A percentile compares a stretch with the other conserved stretches of the same genome.
Conservation (phyloP, 2,797 vertebrate species). For the Malurus leucopterus region DNA sequence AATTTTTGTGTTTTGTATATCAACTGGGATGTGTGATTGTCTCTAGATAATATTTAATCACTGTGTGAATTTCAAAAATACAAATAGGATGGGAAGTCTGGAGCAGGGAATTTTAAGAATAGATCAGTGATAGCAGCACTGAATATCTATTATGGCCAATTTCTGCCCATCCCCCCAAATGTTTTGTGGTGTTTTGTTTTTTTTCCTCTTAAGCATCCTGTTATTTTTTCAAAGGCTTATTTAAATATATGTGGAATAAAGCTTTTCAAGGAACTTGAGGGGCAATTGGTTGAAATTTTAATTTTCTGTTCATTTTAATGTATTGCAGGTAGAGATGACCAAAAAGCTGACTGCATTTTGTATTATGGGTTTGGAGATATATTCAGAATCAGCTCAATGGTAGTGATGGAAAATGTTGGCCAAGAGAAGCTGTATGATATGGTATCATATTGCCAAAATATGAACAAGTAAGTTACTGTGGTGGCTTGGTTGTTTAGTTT, state of each 20-base stretch:
- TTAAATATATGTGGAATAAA: background rate
- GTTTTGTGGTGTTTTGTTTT: background rate
- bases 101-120: background rate
- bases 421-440: conserved; percentile 93
- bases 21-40: background rate
- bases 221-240: background rate
- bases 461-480: conserved; percentile 74
- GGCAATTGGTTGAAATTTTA: background rate
- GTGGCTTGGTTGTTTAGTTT: background rate
- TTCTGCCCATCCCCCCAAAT: rapidly evolving
- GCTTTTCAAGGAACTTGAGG: background rate
- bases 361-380: conserved; percentile 92
- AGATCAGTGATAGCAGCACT: background rate
- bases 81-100: background rate
- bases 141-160: background rate
- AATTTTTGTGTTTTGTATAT: background rate
- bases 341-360: conserved; percentile 88
- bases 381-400: conserved; percentile 94
- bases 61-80: background rate
- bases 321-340: conserved; percentile 84
- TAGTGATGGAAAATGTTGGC: conserved; percentile 96
- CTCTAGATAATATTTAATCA: background rate
- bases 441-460: conserved; percentile 89
- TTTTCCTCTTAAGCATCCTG: background rate
- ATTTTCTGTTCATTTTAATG: background rate